These are phyloP conservation scores for Teinopalpus imperialis DNA, from an alignment of 2,888 invertebrate species.

Conservation along the genomic window DNA sequence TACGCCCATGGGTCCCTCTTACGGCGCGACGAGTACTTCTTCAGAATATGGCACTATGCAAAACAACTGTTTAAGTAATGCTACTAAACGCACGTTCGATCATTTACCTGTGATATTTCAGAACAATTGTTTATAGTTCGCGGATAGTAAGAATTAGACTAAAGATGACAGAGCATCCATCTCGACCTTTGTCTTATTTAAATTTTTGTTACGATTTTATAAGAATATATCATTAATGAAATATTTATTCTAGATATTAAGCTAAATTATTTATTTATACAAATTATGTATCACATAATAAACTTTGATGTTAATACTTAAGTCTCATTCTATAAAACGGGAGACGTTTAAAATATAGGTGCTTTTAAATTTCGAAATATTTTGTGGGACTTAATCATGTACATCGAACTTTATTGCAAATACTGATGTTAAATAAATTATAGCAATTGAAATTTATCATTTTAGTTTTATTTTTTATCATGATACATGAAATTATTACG, in stretches of 20 bases:
- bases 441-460: slow-evolving; percentile 4
- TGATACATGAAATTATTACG: no score
- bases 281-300: slow-evolving; percentile 39
- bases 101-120: slow-evolving; percentile 72
- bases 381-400: slow-evolving; percentile 53
- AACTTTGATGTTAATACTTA: slow-evolving; percentile 45
- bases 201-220: slow-evolving; percentile 54
- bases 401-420: slow-evolving; percentile 26
- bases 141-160: slow-evolving; percentile 49
- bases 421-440: slow-evolving; percentile 13
- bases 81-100: slow-evolving; percentile 52
- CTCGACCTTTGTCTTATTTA: slow-evolving; percentile 47
- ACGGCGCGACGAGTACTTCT: slow-evolving; percentile 96
- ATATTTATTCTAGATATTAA: slow-evolving; percentile 36
- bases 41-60: slow-evolving; percentile 95
- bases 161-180: slow-evolving; percentile 39
- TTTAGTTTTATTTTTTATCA: neutral
- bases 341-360: slow-evolving; percentile 77
- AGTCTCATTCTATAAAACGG: slow-evolving; percentile 59
- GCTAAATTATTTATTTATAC: slow-evolving; percentile 59
- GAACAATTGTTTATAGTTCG: slow-evolving; percentile 57
- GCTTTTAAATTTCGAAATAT: slow-evolving; percentile 65
- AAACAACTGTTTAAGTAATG: slow-evolving; percentile 90
- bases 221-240: slow-evolving; percentile 48
- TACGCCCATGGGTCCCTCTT: slow-evolving; percentile 93